A percentile compares a stretch with the other conserved stretches of the same genome.
Evolutionary conservation across 2,113 vertebrate species (phyloP).

Genomic region (Seriola aureovittata): DNA sequence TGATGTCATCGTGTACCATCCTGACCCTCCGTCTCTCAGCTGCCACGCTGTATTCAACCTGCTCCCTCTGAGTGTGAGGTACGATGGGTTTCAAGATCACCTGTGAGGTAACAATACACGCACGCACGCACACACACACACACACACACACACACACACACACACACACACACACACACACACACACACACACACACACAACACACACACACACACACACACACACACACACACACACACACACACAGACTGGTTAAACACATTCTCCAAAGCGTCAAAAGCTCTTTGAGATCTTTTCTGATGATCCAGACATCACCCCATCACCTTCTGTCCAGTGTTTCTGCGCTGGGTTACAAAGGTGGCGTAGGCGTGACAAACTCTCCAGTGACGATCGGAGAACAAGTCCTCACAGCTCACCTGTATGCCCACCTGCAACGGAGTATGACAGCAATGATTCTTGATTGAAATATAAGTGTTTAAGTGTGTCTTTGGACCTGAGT

Average conservation of each 20-base stretch:
- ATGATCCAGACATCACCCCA: too few relatives aligned
- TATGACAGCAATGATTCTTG: background rate
- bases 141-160: too few relatives aligned
- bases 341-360: conserved; percentile 90
- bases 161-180: too few relatives aligned
- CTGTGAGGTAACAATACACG: conserved; percentile 13
- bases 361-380: conserved; percentile 90
- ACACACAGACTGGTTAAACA: background rate
- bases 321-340: conserved; percentile 62
- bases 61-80: conserved; percentile 85
- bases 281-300: background rate
- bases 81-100: conserved; percentile 57
- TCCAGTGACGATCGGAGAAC: conserved; percentile 88
- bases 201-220: fast-evolving
- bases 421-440: conserved; percentile 86
- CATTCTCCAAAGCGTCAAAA: background rate
- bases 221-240: background rate
- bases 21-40: conserved; percentile 92
- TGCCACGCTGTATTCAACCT: conserved; percentile 89
- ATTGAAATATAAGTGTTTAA: too few relatives aligned
- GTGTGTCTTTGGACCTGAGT: too few relatives aligned
- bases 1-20: conserved; percentile 90
- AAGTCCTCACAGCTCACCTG: conserved; percentile 91
- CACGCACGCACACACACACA: too few relatives aligned
- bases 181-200: too few relatives aligned